These are phyloP conservation scores for Holothuria glaberrima DNA, from an alignment of 35 echinoderm and acorn worm species.

Conservation along the genomic window DNA sequence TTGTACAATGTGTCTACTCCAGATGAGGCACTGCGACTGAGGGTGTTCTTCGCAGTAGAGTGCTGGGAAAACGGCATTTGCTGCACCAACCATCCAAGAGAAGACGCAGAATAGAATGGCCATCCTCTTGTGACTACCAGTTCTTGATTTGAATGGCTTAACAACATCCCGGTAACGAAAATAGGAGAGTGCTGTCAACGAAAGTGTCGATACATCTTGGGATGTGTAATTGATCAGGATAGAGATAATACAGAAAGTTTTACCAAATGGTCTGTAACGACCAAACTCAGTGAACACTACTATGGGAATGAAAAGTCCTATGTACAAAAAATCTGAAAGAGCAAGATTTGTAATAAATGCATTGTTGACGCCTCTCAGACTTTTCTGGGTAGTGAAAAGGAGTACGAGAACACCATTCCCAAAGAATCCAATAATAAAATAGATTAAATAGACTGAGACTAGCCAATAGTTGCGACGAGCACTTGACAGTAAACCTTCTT, in stretches of 20 bases:
- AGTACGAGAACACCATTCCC: constrained; percentile 18
- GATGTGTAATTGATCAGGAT: constrained; percentile 12
- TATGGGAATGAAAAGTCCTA: constrained; percentile 6
- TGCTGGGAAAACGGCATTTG: neutral
- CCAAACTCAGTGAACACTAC: neutral
- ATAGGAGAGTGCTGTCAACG: constrained; percentile 2
- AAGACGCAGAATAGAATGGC: neutral
- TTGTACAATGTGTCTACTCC: neutral
- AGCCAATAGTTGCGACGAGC: no score
- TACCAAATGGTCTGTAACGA: neutral
- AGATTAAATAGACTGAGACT: no score
- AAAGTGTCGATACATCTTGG: constrained; percentile 36
- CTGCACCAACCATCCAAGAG: neutral
- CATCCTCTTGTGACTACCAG: neutral
- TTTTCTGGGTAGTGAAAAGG: constrained; percentile 16
- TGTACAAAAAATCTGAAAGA: neutral
- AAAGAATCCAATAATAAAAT: constrained; percentile 2
- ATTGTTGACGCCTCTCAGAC: constrained; percentile 10
- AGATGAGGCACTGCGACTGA: neutral
- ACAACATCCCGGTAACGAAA: constrained; percentile 21
- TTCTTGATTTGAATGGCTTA: constrained; percentile 6
- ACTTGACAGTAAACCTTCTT: no score
- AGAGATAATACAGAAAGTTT: neutral
- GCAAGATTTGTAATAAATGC: constrained; percentile 26
- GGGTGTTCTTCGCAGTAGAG: neutral